Evolutionary conservation across 30 jellyfish, hydroid and myxozoan genomes (phyloP), one percentile per base, ranked within the genome.

Genomic region (Mastigias papua): DNA sequence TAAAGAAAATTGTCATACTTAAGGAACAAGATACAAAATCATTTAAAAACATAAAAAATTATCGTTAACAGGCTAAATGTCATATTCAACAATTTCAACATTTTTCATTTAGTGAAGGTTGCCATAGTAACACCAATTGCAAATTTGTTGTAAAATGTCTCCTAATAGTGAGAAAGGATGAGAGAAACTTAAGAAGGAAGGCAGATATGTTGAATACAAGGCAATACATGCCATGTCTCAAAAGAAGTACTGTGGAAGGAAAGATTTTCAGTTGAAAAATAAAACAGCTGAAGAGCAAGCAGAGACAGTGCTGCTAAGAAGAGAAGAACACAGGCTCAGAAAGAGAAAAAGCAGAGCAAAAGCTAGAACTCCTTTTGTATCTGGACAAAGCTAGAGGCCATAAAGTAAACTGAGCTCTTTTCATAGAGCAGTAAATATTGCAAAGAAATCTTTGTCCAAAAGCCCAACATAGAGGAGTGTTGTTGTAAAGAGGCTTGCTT

Each of bases 301-400:
- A 51, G 27, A 35, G 23, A 34, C 68, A 69, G 70, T 4, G 33
- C 65, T 19, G 27, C 49, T 20, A 46, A 76, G 66, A 63, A 76
- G 76, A 76, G 86, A 42, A 65, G 35, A 86, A 37, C 93, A 86
- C 84, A 75, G 78, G 48, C 66, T 15, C 13, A 74, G 95, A 49
- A 73, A 85, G 74, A 33, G 42, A 34, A 58, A 48, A 37, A 48
- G 69, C 34, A 34, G 92, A 76, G 76, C 50, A 1, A 65, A 69
- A 32, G 71, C 74, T 21, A 46, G 48, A 86, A 48, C 62, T 4
- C 28, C 30, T 30, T 33, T 3, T 35, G 49, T 72, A 26, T 31
- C 92, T 1, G 30, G 23, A 17, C 68, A 32, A 42, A 28, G n/a
- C 76, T 20, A 23, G 7, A 64, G 46, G 65, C 42, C 69, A 62